phyloP scores from a whole-genome alignment of 2,113 vertebrate genomes.

The Myotis lucifugus region DNA sequence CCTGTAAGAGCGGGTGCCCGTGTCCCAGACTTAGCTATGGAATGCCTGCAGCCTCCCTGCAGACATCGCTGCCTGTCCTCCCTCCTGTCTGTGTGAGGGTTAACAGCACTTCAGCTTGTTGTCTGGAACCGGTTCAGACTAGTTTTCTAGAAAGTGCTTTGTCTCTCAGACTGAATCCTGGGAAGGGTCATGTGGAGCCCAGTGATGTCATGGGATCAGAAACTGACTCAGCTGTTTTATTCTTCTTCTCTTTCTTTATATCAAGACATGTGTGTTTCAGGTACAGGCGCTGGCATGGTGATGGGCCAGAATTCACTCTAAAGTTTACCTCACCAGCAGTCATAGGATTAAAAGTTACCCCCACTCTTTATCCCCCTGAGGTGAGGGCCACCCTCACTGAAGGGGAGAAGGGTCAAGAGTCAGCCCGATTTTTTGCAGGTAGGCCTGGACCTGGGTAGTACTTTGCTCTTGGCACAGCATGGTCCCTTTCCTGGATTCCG shows the following conservation, averaged over 20 bases:
- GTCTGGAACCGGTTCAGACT: conserved; percentile 91
- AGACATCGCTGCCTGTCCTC: conserved; percentile 53
- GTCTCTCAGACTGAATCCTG: conserved; percentile 91
- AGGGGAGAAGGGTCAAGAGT: conserved; percentile 9
- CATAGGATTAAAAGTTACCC: conserved; percentile 80
- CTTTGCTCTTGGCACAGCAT: neutral
- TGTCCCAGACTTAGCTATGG: conserved; percentile 80
- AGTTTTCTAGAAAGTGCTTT: conserved; percentile 93
- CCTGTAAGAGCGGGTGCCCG: conserved; percentile 74
- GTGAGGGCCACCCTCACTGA: conserved; percentile 27
- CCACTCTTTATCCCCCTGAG: neutral
- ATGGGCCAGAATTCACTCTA: neutral
- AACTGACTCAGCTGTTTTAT: conserved; percentile 88
- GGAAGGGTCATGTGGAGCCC: conserved; percentile 92
- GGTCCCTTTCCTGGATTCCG: neutral
- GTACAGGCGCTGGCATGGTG: conserved; percentile 53
- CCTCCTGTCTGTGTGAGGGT: conserved; percentile 85
- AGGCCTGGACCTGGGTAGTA: neutral
- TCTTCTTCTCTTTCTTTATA: conserved; percentile 71
- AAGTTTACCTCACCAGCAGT: conserved; percentile 3
- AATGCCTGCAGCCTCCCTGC: conserved; percentile 78
- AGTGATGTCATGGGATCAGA: conserved; percentile 90
- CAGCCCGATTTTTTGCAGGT: neutral
- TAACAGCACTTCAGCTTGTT: conserved; percentile 90
- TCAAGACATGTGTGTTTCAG: conserved; percentile 75